Evolutionary conservation across 2,113 vertebrate genomes (phyloP), one percentile per base, ranked within the genome.

Genomic region (Oplegnathus fasciatus): DNA sequence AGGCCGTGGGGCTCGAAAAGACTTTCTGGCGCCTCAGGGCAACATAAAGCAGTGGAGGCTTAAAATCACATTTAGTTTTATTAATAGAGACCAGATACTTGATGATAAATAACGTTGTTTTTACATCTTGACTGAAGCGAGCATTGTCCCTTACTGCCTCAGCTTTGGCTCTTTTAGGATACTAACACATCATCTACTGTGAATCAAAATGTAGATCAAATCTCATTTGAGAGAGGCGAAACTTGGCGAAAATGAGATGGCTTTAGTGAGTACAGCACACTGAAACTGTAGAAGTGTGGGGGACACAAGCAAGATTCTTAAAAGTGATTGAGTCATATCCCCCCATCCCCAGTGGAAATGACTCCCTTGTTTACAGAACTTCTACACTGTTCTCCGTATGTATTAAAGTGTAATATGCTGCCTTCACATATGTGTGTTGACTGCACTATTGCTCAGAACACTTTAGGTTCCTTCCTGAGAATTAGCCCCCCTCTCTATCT

Each of bases 401-500:
- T 28, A 50, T 42, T 14, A 57, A 7, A 32, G 14, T 40, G 24
- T n/a, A 20, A 75, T 37, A 26, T 42, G 0, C 26, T 22, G 52
- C 32, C 15, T 66, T 44, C 48, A 70, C 22, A 50, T 28, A 46
- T 78, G 32, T 61, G 46, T 32, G 9, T 15, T 32, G 52, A 69
- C 70, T 71, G 82, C 85, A 77, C 72, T 78, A 48, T 57, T 62
- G 72, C 70, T 72, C 30, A 7, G 9, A 80, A 82, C 50, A 61
- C 72, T 67, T 77, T 8, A 61, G 28, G 42, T 79, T 82, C 37
- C 76, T 85, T 74, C 81, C 61, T 72, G 44, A 80, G 48, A 75
- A 72, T 3, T 2, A 13, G 5, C 44, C 62, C 26, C n/a, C 8
- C 44, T 1, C 20, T 52, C 44, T 28, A 10, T 37, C 48, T 70